phyloP scores from a whole-genome alignment of 2,113 vertebrate genomes.

The Esox niger region DNA sequence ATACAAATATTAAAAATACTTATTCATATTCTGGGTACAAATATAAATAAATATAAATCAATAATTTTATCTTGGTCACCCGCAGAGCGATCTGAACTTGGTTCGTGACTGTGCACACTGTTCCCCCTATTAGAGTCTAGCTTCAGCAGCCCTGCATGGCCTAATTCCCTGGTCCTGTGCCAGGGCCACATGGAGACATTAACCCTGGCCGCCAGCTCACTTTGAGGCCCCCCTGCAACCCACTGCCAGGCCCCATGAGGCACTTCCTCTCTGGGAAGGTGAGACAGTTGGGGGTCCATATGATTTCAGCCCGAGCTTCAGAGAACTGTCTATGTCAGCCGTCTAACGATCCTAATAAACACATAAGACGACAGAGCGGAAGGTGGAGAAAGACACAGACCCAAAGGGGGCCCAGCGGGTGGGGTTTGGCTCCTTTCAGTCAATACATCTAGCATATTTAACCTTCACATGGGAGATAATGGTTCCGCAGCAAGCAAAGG shows the following conservation, averaged over 20 bases:
- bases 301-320: background rate
- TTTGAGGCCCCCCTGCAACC: slow-evolving; percentile 1
- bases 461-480: slow-evolving; percentile 18
- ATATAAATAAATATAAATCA: background rate
- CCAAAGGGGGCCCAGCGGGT: too few relatives aligned
- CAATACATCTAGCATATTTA: slow-evolving; percentile 10
- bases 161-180: slow-evolving; percentile 37
- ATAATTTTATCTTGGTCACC: slow-evolving; percentile 15
- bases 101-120: slow-evolving; percentile 47
- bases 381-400: too few relatives aligned
- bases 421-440: background rate
- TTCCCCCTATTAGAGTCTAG: slow-evolving; percentile 50
- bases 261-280: background rate
- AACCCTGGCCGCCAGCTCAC: background rate
- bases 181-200: slow-evolving; percentile 16
- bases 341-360: too few relatives aligned
- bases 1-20: too few relatives aligned
- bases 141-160: slow-evolving; percentile 26
- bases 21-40: slow-evolving; percentile 24
- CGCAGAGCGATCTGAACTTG: slow-evolving; percentile 18
- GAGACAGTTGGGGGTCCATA: slow-evolving; percentile 9
- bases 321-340: background rate
- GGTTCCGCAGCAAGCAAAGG: slow-evolving; percentile 3
- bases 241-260: background rate
- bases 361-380: too few relatives aligned